phyloP scores from a whole-genome alignment of 1,140 invertebrate genomes.

The fruit fly (Drosophila melanogaster) region DNA sequence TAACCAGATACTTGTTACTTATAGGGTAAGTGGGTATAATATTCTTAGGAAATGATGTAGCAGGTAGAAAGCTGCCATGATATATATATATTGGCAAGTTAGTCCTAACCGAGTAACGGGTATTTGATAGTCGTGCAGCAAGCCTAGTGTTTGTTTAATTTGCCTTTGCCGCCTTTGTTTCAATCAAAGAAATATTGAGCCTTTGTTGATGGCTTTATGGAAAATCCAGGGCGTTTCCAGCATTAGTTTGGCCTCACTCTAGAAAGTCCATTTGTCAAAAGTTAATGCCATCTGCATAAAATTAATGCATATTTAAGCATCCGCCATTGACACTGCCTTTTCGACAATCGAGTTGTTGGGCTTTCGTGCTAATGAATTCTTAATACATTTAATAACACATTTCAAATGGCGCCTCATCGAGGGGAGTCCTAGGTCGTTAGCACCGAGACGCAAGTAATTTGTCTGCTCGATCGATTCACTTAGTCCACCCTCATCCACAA shows the following conservation, averaged over 20 bases:
- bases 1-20: too few relatives aligned
- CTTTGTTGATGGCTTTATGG: slow-evolving; percentile 39
- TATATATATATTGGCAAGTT: too few relatives aligned
- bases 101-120: too few relatives aligned
- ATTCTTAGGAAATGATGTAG: too few relatives aligned
- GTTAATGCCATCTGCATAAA: slow-evolving; percentile 57
- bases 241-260: slow-evolving; percentile 33
- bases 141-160: slow-evolving; percentile 14
- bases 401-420: slow-evolving; percentile 24
- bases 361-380: slow-evolving; percentile 67
- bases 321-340: slow-evolving; percentile 29
- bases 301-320: slow-evolving; percentile 75
- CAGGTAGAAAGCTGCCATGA: too few relatives aligned
- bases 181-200: slow-evolving; percentile 27
- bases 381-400: slow-evolving; percentile 69
- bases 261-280: slow-evolving; percentile 39
- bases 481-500: background rate
- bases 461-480: slow-evolving; percentile 34
- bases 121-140: too few relatives aligned
- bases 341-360: slow-evolving; percentile 6
- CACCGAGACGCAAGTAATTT: slow-evolving; percentile 59
- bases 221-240: slow-evolving; percentile 40
- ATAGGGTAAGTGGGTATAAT: too few relatives aligned
- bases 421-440: slow-evolving; percentile 45
- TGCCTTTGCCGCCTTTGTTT: slow-evolving; percentile 21